Percentiles rank a stretch among this genome's conserved stretches.
Conservation (phyloP, 2,113 vertebrate genomes). For the Mirza zaza region DNA sequence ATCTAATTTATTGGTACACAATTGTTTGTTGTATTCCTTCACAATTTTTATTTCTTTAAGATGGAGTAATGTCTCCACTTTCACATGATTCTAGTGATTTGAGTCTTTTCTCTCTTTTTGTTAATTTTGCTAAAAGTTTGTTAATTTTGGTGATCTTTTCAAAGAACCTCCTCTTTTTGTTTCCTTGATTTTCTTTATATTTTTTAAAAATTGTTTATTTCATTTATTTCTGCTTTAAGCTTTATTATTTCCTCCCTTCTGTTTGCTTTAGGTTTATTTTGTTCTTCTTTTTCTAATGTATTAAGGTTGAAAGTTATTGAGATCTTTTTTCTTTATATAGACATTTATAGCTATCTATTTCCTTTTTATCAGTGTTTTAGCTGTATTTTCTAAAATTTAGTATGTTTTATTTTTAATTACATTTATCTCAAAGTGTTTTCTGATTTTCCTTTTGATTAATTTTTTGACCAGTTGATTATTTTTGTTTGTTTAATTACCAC, state of each 20-base stretch:
- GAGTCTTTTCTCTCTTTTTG: background rate
- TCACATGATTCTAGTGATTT: background rate
- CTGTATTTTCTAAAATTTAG: background rate
- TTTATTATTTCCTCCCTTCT: background rate
- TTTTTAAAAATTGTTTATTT: background rate
- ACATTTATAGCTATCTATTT: background rate
- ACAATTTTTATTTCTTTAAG: background rate
- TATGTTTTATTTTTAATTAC: background rate
- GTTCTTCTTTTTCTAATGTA: background rate
- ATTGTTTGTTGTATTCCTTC: background rate
- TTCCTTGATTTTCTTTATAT: background rate
- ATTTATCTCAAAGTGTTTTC: background rate
- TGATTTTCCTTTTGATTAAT: background rate
- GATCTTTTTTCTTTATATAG: background rate
- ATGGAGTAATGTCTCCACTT: background rate
- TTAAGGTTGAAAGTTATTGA: background rate
- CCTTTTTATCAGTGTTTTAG: background rate
- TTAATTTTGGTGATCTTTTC: background rate
- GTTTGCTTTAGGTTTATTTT: background rate
- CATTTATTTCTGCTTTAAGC: background rate
- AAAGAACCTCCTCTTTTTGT: background rate
- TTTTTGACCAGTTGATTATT: background rate
- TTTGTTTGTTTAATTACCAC: background rate
- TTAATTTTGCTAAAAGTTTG: background rate
- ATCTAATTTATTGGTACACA: background rate